These are phyloP conservation scores for Vulpes ferrilata DNA, from an alignment of 2,113 vertebrate species.

Conservation along the genomic window DNA sequence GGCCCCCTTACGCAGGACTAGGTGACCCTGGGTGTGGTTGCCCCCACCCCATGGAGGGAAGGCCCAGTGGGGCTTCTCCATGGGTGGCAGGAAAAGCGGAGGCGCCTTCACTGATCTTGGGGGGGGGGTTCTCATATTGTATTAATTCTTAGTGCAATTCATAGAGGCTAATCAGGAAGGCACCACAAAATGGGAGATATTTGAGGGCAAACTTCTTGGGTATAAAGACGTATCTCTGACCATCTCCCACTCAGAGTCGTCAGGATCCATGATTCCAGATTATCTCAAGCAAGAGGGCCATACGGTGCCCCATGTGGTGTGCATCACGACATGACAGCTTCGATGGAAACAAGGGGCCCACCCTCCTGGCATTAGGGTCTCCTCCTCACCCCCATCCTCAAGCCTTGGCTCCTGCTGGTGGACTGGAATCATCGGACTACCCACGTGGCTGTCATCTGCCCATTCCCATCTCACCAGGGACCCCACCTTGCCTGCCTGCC, in stretches of 20 bases:
- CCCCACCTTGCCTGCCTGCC: background rate
- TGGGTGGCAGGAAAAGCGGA: no score
- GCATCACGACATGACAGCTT: background rate
- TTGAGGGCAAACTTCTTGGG: background rate
- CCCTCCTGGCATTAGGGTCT: no score
- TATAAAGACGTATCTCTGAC: background rate
- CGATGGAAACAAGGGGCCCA: background rate
- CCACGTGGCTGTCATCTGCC: background rate
- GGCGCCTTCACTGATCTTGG: rapidly evolving
- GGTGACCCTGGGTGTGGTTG: rapidly evolving
- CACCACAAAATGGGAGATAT: background rate
- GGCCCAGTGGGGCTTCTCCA: background rate
- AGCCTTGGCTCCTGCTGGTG: background rate
- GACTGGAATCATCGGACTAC: background rate
- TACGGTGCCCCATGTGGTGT: rapidly evolving
- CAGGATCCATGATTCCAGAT: background rate
- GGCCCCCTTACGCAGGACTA: background rate
- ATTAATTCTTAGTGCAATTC: no score
- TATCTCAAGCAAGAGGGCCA: background rate
- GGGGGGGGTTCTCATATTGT: background rate
- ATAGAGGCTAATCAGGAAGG: rapidly evolving
- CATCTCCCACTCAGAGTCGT: rapidly evolving
- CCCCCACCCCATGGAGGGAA: background rate
- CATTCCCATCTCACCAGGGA: background rate
- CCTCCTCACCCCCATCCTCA: background rate